Evolutionary conservation across 1,140 invertebrate genomes (phyloP).

Genomic region (Drosophila ercepeae): DNA sequence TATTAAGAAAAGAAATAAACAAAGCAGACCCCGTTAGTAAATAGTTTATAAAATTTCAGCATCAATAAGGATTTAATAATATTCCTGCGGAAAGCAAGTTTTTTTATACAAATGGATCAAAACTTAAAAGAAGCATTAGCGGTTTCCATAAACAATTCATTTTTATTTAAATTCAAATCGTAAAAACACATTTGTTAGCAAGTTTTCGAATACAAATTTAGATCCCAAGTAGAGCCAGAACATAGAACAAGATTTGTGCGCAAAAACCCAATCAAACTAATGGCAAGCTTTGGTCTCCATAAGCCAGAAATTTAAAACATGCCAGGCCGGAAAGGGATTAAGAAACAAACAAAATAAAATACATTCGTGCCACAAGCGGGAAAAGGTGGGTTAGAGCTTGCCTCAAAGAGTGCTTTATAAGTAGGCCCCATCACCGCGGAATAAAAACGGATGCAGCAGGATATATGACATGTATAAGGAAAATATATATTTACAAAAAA

Average conservation of each 20-base stretch:
- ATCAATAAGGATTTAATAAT: too few relatives aligned
- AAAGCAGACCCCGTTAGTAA: constrained; percentile 34
- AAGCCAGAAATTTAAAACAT: too few relatives aligned
- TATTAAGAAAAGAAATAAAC: constrained; percentile 6
- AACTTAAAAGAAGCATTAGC: background rate
- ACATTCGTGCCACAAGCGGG: constrained; percentile 23
- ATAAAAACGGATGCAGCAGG: constrained; percentile 63
- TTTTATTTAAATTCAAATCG: too few relatives aligned
- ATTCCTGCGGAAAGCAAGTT: too few relatives aligned
- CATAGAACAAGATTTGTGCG: too few relatives aligned
- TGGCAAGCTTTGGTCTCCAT: too few relatives aligned
- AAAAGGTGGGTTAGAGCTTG: constrained; percentile 7
- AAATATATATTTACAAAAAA: constrained; percentile 58
- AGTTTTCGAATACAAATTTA: too few relatives aligned
- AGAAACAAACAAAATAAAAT: constrained; percentile 2
- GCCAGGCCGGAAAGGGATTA: background rate
- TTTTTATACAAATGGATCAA: too few relatives aligned
- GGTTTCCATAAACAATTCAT: too few relatives aligned
- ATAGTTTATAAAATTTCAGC: background rate
- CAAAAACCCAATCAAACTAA: too few relatives aligned
- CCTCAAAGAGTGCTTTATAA: constrained; percentile 4
- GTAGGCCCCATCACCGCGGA: constrained; percentile 43
- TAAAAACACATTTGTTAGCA: too few relatives aligned
- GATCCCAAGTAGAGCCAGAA: too few relatives aligned
- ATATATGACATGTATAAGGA: constrained; percentile 28